A percentile compares a stretch with the other conserved stretches of the same genome.
These are phyloP conservation scores for Sorex maritimensis DNA, from an alignment of 2,797 vertebrate species.

Conservation along the genomic window DNA sequence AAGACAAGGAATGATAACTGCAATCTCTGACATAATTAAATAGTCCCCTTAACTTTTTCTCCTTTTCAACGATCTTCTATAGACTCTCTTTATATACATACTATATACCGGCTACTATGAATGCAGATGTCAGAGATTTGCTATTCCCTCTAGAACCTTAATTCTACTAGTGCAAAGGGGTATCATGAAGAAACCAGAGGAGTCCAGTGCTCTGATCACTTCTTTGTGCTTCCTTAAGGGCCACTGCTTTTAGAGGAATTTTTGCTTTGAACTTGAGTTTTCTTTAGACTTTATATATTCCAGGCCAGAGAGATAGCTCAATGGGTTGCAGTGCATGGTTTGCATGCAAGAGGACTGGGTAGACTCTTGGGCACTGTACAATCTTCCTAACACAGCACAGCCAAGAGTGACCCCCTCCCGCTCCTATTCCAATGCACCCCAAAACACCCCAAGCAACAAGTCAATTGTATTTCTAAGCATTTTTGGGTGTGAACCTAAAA, in stretches of 20 bases:
- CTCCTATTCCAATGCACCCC: no score
- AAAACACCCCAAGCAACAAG: no score
- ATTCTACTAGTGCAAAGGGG: not conserved
- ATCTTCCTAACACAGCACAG: no score
- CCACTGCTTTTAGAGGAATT: not conserved
- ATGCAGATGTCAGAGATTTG: not conserved
- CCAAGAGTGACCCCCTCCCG: no score
- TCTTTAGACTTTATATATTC: not conserved
- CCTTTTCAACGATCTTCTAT: not conserved
- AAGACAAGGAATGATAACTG: slow-evolving; percentile 51
- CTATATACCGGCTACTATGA: not conserved
- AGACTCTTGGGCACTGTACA: no score
- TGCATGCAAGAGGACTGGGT: no score
- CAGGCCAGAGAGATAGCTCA: no score
- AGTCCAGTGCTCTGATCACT: not conserved
- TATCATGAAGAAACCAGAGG: not conserved
- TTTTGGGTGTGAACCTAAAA: no score
- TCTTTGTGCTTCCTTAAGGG: not conserved
- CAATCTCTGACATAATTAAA: not conserved
- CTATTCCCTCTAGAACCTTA: not conserved
- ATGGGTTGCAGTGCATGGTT: no score
- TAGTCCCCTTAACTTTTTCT: not conserved
- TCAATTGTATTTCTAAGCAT: no score
- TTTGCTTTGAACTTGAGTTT: slow-evolving; percentile 8
- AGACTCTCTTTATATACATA: not conserved